Base-by-base conservation (phyloP, 53 echinoderm and acorn worm species). In the Temnopleurus reevesii region DNA sequence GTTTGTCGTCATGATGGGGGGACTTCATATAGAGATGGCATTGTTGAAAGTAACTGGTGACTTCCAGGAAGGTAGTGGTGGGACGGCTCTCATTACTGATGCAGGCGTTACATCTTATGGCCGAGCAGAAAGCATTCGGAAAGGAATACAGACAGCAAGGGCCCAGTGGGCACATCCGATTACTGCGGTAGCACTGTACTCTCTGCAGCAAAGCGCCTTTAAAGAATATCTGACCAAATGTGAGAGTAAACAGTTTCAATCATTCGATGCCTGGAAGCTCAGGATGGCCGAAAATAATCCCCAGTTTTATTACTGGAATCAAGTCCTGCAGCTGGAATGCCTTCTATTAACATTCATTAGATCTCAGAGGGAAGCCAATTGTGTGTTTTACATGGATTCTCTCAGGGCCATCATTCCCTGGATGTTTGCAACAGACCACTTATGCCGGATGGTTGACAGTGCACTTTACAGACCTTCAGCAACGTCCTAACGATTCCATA, bases 231-330 rank as follows among this genome's bases (percentile, higher is more conserved):
- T n/a, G n/a, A n/a, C n/a, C n/a, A n/a, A n/a, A n/a, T n/a, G n/a
- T n/a, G n/a, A n/a, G n/a, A 45, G 51, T 45, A 30, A 89, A 77
- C 31, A 77, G 13, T 35, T 76, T n/a, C 26, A 49, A 36, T 77
- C 89, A 27, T 49, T 46, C 12, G 30, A 47, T 24, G 47, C 46
- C 53, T 17, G 28, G 29, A 53, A 53, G n/a, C n/a, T n/a, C n/a
- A n/a, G n/a, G 51, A 55, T 28, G 31, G 46, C 54, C 45, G 76
- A 76, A 89, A 15, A 89, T 55, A 8, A 29, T n/a, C 77, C 89
- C 55, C 89, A 89, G 89, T 89, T 89, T 77, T 77, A 77, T 49
- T 89, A 89, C 55, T 89, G 89, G 89, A 77, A 89, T 51, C 46
- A 77, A 51, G 89, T 89, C n/a, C n/a, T n/a, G n/a, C n/a, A n/a